Conservation (phyloP, 2,888 invertebrate species). For the Ennomos quercinarius region DNA sequence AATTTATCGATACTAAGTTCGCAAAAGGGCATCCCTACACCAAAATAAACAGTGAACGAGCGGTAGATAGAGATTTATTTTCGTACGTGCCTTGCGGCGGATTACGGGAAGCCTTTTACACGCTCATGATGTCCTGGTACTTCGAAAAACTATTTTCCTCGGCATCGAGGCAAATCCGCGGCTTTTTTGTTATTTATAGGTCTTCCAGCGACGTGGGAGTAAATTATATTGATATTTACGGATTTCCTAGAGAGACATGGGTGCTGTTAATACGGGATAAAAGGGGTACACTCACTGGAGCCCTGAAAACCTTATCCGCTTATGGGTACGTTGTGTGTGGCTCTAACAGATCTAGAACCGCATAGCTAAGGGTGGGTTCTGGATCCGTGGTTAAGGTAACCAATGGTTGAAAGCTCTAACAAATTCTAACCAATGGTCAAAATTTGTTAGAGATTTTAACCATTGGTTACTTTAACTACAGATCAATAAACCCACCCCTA, state of each 20-base stretch:
- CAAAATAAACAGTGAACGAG: conserved; percentile 51
- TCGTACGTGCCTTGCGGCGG: conserved; percentile 55
- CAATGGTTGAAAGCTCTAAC: too few relatives aligned
- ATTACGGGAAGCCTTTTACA: conserved; percentile 65
- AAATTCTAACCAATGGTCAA: too few relatives aligned
- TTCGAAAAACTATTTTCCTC: conserved; percentile 60
- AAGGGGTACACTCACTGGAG: conserved; percentile 8
- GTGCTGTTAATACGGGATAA: conserved; percentile 13
- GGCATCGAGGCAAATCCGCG: conserved; percentile 29
- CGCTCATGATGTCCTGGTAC: conserved; percentile 58
- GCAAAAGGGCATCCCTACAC: conserved; percentile 31
- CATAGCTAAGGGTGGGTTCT: too few relatives aligned
- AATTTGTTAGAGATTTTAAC: too few relatives aligned
- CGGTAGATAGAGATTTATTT: conserved; percentile 54
- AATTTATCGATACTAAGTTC: conserved; percentile 1
- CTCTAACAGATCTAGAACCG: too few relatives aligned
- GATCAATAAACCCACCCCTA: too few relatives aligned
- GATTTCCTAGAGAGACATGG: conserved; percentile 25
- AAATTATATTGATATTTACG: conserved; percentile 33
- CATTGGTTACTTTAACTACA: too few relatives aligned
- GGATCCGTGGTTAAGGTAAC: too few relatives aligned
- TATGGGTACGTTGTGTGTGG: too few relatives aligned
- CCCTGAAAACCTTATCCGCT: not conserved
- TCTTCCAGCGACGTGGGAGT: conserved; percentile 18
- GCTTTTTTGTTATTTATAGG: conserved; percentile 32